phyloP scores from a whole-genome alignment of 2,113 vertebrate genomes.

The Oryzias melastigma region DNA sequence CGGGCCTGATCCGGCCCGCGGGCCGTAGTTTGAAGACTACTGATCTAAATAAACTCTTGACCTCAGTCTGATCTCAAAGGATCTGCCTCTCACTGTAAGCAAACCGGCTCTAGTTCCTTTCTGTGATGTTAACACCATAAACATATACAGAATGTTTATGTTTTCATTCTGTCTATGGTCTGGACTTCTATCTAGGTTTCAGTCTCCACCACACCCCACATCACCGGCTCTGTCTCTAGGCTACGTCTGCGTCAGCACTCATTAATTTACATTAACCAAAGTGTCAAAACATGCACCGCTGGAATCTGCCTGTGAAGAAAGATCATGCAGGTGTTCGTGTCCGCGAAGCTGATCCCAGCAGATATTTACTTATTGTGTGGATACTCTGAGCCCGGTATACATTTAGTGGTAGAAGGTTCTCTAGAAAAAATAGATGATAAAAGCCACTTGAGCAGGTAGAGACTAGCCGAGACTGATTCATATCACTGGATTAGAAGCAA shows the following conservation, averaged over 20 bases:
- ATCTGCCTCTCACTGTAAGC: neutral
- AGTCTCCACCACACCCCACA: constrained; percentile 62
- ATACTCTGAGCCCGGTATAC: constrained; percentile 35
- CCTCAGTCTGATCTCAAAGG: neutral
- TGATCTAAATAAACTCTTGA: neutral
- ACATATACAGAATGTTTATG: neutral
- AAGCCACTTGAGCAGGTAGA: constrained; percentile 28
- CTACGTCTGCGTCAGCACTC: constrained; percentile 74
- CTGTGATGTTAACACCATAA: no score
- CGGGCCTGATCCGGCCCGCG: no score
- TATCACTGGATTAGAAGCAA: constrained; percentile 46
- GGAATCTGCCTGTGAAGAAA: constrained; percentile 74
- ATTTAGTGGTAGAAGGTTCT: constrained; percentile 35
- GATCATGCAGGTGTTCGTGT: constrained; percentile 71
- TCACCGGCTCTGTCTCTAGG: constrained; percentile 59
- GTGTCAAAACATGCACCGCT: constrained; percentile 78
- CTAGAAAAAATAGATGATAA: constrained; percentile 35
- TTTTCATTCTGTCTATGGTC: neutral
- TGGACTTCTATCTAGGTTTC: constrained; percentile 24
- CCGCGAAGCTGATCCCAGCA: constrained; percentile 38
- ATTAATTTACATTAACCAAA: constrained; percentile 80
- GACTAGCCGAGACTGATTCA: constrained; percentile 22
- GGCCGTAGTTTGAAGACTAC: no score
- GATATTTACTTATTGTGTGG: constrained; percentile 28
- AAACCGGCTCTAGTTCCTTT: no score